Evolutionary conservation across 1,140 invertebrate species (phyloP).

Genomic region (Drosophila athabasca): DNA sequence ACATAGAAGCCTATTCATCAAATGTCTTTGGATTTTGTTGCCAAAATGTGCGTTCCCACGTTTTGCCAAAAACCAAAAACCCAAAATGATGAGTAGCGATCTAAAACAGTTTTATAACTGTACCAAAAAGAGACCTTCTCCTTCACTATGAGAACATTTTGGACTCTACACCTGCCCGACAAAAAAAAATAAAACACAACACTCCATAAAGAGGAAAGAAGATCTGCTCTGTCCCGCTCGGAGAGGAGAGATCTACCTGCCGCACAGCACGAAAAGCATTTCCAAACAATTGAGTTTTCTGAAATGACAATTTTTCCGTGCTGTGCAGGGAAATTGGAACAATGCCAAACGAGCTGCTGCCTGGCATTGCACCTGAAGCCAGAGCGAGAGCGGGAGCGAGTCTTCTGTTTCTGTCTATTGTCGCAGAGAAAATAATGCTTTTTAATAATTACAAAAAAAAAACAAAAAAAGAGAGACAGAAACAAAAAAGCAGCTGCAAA

Average conservation of each 20-base stretch:
- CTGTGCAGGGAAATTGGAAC: conserved; percentile 52
- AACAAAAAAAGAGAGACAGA: conserved; percentile 10
- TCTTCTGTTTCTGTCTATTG: conserved; percentile 51
- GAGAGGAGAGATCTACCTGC: conserved; percentile 49
- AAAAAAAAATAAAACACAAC: conserved; percentile 36
- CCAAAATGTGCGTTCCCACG: conserved; percentile 66
- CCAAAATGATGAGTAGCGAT: conserved; percentile 24
- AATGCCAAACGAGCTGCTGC: conserved; percentile 33
- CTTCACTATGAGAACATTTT: conserved; percentile 66
- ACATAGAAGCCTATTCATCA: conserved; percentile 27
- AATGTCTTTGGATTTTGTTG: conserved; percentile 31
- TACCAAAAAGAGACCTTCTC: conserved; percentile 45
- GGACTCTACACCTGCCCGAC: conserved; percentile 63
- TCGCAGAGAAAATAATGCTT: conserved; percentile 58
- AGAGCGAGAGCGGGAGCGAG: background rate
- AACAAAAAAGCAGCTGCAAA: conserved; percentile 65
- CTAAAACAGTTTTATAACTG: conserved; percentile 71
- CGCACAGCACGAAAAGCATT: conserved; percentile 41
- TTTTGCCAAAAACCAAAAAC: conserved; percentile 48
- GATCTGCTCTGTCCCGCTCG: conserved; percentile 64
- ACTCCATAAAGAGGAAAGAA: conserved; percentile 66
- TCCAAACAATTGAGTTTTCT: conserved; percentile 75
- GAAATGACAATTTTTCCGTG: conserved; percentile 64
- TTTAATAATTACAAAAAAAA: conserved; percentile 61
- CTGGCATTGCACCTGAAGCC: conserved; percentile 62